Evolutionary conservation across 2,888 invertebrate species (phyloP), one percentile per base, ranked within the genome.

Genomic region (Amblyjoppa fuscipennis): DNA sequence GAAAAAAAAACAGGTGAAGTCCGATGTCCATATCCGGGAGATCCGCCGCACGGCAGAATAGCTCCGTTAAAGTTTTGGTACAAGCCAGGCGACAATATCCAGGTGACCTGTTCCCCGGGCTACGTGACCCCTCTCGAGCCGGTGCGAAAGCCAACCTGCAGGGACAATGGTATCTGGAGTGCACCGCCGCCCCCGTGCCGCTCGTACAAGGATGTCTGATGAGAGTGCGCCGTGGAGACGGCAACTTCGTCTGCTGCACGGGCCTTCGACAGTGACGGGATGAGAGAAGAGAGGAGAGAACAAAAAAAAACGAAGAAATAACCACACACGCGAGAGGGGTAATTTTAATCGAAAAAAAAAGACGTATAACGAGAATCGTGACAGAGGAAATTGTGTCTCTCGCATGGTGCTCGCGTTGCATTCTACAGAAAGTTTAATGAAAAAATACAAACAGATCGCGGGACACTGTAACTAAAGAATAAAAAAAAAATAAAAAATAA

Each of bases 61-160:
- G 96, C 96, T 2, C 97, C 97, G 31, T 95, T 96, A 76, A 97
- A 97, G 92, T 97, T 96, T 94, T 96, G 96, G 93, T 97, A 97
- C 94, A 96, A 96, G 92, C 96, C 97, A 16, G 97, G 97, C 49
- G 97, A 97, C 92, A 96, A 96, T 88, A 95, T 97, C 88, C 96
- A 96, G 92, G 96, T 97, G 71, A 96, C 96, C 81, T 97, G 97
- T 91, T 95, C 96, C 80, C 96, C 96, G 7, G 97, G 97, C 56
- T 97, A 95, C 92, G 95, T 96, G 84, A 93, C 93, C 11, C 94
- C 94, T 0, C 81, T 94, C 64, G 95, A 95, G 81, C 95, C 95
- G n/a, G 95, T 95, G 74, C 96, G 96, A 89, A 95, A 96, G 90
- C 96, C 96, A 6, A 95, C 95, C 84, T 96, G 96, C 91, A 94